Conservation (phyloP, 1,140 invertebrate species). For the Hypothenemus hampei region DNA sequence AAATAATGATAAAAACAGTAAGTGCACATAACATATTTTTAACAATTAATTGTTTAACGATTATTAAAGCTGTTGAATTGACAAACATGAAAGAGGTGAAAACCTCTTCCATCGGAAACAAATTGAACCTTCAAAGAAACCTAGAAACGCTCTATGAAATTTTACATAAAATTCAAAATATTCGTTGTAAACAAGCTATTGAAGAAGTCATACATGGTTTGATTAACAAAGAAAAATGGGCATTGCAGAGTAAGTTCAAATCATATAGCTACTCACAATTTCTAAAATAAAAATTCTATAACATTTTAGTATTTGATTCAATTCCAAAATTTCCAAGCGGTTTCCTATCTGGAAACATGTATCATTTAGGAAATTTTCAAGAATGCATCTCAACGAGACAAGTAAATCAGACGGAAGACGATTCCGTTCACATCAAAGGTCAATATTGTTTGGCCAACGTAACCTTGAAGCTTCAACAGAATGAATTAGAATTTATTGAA, state of each 20-base stretch:
- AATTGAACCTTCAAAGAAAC: too few relatives aligned
- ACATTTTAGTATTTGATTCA: slow-evolving; percentile 59
- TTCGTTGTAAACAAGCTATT: slow-evolving; percentile 48
- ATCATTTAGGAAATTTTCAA: slow-evolving; percentile 64
- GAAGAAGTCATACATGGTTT: slow-evolving; percentile 48
- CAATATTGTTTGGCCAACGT: slow-evolving; percentile 58
- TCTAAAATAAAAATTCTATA: background rate
- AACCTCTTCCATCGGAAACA: too few relatives aligned
- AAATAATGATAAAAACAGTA: too few relatives aligned
- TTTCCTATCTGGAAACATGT: slow-evolving; percentile 55
- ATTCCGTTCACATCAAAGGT: slow-evolving; percentile 44
- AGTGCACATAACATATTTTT: too few relatives aligned
- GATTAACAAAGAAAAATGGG: slow-evolving; percentile 50
- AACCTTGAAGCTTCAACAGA: slow-evolving; percentile 21
- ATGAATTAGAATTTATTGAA: slow-evolving; percentile 15
- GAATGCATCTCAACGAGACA: slow-evolving; percentile 51
- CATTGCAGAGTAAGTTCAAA: slow-evolving; percentile 52
- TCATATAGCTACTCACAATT: background rate
- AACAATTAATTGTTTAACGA: too few relatives aligned
- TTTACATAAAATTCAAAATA: slow-evolving; percentile 31
- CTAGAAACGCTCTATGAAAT: too few relatives aligned
- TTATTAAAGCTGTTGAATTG: too few relatives aligned
- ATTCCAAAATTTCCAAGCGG: slow-evolving; percentile 60
- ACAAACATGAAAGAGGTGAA: too few relatives aligned
- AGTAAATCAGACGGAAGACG: slow-evolving; percentile 28